Evolutionary conservation across 2,888 invertebrate species (phyloP), one percentile per base, ranked within the genome.

Genomic region (Heliconius aoede): DNA sequence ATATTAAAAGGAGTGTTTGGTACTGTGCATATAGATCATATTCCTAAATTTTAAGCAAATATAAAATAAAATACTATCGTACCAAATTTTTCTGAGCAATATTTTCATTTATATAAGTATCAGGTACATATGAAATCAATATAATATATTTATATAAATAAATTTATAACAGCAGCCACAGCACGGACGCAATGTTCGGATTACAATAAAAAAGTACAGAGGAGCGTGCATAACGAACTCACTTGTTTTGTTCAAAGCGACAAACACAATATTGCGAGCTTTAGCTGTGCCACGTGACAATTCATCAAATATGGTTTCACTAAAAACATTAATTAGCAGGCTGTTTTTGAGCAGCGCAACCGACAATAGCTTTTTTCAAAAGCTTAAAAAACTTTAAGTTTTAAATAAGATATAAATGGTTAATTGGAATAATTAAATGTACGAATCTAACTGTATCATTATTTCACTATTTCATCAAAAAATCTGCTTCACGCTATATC

Each of bases 191-290:
- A 55, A 72, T 67, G 74, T 74, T 74, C 36, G n/a, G 76, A 78
- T 76, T 73, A 74, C 76, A 80, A 78, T 79, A 76, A 73, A 60
- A 81, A 79, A 76, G 77, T 79, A 71, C 69, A 76, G 73, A 80
- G 79, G 77, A 80, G 80, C 80, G 76, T 79, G 79, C 81, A 82
- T 81, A 89, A 90, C 88, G 87, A 90, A 89, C 85, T 86, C 85
- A 86, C 88, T 89, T 84, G 85, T 87, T 84, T 79, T 81, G 85
- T 86, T 87, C 82, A 84, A 86, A 87, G 85, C 85, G 40, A 51
- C 51, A 13, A 65, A 67, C n/a, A 46, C 67, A 58, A 13, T 77
- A 61, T 58, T 61, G 65, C 36, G 68, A 26, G 69, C n/a, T 69
- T 32, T 61, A 62, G 51, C 74, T 26, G 26, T 26, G 36, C 62